Percentiles rank a stretch among this genome's conserved stretches.
These are phyloP conservation scores for Dusona sp. DNA, from an alignment of 2,888 invertebrate species.

Conservation along the genomic window DNA sequence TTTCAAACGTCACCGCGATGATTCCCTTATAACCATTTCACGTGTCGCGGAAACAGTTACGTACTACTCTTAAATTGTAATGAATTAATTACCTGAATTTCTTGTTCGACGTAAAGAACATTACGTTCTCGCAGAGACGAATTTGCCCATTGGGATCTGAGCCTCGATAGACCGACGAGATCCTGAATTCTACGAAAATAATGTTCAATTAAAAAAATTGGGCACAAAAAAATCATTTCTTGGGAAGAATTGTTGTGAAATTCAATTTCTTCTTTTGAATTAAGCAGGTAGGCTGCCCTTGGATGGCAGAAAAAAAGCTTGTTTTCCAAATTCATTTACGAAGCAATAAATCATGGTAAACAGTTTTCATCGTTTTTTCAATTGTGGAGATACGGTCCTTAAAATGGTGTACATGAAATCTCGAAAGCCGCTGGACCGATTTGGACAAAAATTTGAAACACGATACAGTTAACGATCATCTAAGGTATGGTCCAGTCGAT, in stretches of 20 bases:
- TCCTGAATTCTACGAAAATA: constrained; percentile 58
- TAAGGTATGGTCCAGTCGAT: too few species aligned
- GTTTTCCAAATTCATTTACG: too few species aligned
- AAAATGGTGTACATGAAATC: too few species aligned
- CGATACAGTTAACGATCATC: too few species aligned
- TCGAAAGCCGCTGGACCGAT: too few species aligned
- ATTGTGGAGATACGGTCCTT: too few species aligned
- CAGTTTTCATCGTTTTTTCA: too few species aligned
- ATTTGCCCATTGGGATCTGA: constrained; percentile 70
- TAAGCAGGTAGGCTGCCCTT: too few species aligned
- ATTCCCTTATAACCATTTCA: background rate
- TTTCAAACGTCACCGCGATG: background rate
- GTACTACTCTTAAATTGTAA: background rate
- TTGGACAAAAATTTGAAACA: too few species aligned
- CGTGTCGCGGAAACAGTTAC: background rate
- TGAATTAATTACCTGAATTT: constrained; percentile 73
- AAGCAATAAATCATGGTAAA: too few species aligned
- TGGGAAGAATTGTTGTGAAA: background rate
- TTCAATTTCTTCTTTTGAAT: background rate
- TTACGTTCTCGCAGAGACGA: constrained; percentile 76
- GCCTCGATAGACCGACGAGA: constrained; percentile 59
- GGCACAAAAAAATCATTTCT: background rate
- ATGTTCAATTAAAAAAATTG: background rate
- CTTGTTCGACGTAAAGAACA: constrained; percentile 76
- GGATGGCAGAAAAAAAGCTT: too few species aligned